phyloP scores from a whole-genome alignment of 2,797 vertebrate species.

The Poeciliopsis presidionis region DNA sequence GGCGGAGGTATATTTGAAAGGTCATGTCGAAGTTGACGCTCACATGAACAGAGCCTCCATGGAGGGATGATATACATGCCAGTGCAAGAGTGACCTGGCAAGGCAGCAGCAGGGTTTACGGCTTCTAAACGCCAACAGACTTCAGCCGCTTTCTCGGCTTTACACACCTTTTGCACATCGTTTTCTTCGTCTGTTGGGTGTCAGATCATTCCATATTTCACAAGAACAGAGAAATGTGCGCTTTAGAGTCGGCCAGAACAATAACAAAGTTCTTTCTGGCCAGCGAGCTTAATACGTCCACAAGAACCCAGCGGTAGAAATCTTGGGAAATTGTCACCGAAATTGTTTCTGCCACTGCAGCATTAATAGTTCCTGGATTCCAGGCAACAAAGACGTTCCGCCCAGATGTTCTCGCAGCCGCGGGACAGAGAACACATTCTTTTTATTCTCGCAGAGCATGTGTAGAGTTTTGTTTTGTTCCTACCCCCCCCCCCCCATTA shows the following conservation, averaged over 20 bases:
- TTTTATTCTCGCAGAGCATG: neutral
- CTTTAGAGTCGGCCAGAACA: neutral
- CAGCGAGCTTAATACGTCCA: neutral
- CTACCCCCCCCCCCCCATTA: neutral
- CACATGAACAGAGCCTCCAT: too few species aligned
- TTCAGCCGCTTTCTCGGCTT: neutral
- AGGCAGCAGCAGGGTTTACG: too few species aligned
- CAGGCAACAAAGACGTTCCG: neutral
- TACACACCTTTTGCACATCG: neutral
- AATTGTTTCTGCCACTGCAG: neutral
- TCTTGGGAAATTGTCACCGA: neutral
- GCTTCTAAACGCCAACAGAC: neutral
- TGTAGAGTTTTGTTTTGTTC: neutral
- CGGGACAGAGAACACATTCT: neutral
- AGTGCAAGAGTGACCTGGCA: too few species aligned
- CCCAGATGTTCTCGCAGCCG: neutral
- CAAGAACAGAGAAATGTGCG: neutral
- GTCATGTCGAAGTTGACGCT: too few species aligned
- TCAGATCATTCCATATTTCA: neutral
- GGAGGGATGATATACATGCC: too few species aligned
- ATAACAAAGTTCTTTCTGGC: neutral
- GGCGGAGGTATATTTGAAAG: too few species aligned
- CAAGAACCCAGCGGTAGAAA: neutral
- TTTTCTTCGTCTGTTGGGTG: neutral
- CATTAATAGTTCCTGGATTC: neutral